Base-by-base conservation (phyloP, 2,113 vertebrate species). In the Sander vitreus region DNA sequence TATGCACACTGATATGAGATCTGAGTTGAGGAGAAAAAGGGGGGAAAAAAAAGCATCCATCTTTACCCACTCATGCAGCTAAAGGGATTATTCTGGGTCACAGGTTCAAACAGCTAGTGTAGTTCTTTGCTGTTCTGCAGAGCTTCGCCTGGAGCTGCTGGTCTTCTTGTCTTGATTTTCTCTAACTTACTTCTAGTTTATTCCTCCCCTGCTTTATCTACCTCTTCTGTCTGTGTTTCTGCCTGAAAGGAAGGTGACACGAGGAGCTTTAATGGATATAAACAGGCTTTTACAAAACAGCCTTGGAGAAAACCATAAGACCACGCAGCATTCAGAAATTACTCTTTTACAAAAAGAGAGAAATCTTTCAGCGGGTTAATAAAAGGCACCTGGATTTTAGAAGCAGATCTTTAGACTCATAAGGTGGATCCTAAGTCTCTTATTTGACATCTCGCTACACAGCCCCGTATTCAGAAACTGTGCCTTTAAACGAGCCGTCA, bases 21-120 rank as follows among this genome's bases (percentile, higher is more conserved):
- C 27, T 75, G 33, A 65, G 76, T 67, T 63, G 15, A 72, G 50
- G 27, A 59, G 66, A 65, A 73, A 36, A 51, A 19, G 47, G 18
- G 5, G 25, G 16, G 11, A 8, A 27, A 30, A 25, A 25, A 67
- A 45, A 53, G 5, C 21, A 36, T 76, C 64, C 47, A 53, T 77
- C 72, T 79, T 60, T 48, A 57, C 54, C 36, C 77, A 78, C 72
- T 76, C 80, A 58, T 23, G 82, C 74, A n/a, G 72, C 68, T 87
- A 68, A 90, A 78, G 67, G 14, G 82, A 85, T 85, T 84, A 80
- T 87, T 90, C 78, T 65, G 83, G 80, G 80, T 91, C 73, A 83
- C 39, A 0, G 85, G 84, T 85, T 88, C 73, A 85, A 86, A 81
- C 79, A 60, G 73, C 14, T 57, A 51, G 80, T 74, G 78, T 27